A percentile compares a stretch with the other conserved stretches of the same genome.
Conservation (phyloP, 2,113 vertebrate genomes). For the Apus apus region DNA sequence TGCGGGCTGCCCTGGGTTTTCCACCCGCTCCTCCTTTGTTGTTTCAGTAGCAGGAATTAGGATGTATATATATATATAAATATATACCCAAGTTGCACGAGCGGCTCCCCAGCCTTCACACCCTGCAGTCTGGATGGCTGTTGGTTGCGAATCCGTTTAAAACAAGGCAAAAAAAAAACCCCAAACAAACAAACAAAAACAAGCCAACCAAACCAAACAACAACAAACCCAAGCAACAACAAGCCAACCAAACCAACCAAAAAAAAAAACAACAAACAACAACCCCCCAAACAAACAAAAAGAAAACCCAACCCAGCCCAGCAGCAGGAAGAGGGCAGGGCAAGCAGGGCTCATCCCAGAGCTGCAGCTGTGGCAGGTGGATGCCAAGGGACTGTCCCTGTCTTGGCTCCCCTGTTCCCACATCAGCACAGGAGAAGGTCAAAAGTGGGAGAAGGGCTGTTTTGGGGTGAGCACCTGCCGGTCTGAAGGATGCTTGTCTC, state of each 20-base stretch:
- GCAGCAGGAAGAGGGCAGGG: background rate
- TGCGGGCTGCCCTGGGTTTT: background rate
- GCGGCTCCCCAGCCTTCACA: background rate
- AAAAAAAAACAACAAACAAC: background rate
- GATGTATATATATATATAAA: no score
- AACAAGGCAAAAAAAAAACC: background rate
- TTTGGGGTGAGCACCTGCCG: rapidly evolving
- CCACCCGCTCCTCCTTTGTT: background rate
- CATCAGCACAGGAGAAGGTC: background rate
- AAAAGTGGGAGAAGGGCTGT: background rate
- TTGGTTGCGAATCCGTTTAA: background rate
- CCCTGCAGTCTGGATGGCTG: background rate
- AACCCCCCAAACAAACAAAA: no score
- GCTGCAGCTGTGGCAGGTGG: background rate
- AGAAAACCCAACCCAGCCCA: background rate
- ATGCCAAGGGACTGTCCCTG: rapidly evolving
- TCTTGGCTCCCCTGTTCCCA: background rate
- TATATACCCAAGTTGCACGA: background rate
- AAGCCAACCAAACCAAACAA: background rate
- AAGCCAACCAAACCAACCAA: background rate
- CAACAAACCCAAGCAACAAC: no score
- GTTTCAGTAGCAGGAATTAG: background rate
- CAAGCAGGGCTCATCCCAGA: rapidly evolving
- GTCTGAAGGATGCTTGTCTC: background rate
- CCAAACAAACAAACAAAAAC: no score